A percentile compares a stretch with the other conserved stretches of the same genome.
These are phyloP conservation scores for Leucania comma DNA, from an alignment of 2,888 invertebrate species.

Conservation along the genomic window DNA sequence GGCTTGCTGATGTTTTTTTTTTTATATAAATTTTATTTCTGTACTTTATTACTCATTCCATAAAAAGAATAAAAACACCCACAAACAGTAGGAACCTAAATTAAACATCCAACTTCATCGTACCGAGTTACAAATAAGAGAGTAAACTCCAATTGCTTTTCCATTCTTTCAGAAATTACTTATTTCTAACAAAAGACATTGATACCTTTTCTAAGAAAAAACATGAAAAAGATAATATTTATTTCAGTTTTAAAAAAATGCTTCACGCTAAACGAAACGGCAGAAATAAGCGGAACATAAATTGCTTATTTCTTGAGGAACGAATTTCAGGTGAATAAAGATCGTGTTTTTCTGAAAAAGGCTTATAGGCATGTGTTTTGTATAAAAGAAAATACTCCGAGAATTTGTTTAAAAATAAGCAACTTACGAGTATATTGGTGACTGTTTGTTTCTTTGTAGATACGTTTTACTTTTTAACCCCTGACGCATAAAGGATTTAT, in stretches of 20 bases:
- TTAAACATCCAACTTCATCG: neutral
- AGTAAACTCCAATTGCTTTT: slow-evolving; percentile 20
- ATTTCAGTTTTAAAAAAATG: slow-evolving; percentile 52
- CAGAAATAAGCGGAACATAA: slow-evolving; percentile 63
- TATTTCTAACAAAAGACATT: slow-evolving; percentile 31
- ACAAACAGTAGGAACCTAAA: neutral
- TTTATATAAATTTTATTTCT: too few species aligned
- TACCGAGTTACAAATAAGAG: slow-evolving; percentile 23
- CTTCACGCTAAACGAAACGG: slow-evolving; percentile 52
- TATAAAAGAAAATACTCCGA: slow-evolving; percentile 4
- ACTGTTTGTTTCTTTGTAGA: neutral
- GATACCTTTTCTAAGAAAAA: slow-evolving; percentile 32
- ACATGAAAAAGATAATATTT: slow-evolving; percentile 40
- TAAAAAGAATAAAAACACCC: neutral
- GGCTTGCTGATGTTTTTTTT: too few species aligned
- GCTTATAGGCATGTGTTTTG: slow-evolving; percentile 25
- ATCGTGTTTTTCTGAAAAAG: slow-evolving; percentile 39
- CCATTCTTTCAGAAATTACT: slow-evolving; percentile 26
- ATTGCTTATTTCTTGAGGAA: slow-evolving; percentile 68
- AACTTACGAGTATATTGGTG: neutral
- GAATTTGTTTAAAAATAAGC: neutral
- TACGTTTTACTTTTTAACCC: neutral
- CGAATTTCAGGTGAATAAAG: slow-evolving; percentile 55
- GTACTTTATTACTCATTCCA: neutral
- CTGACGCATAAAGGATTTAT: too few species aligned